Evolutionary conservation across 2,113 vertebrate genomes (phyloP).

Genomic region (Peromyscus leucopus): DNA sequence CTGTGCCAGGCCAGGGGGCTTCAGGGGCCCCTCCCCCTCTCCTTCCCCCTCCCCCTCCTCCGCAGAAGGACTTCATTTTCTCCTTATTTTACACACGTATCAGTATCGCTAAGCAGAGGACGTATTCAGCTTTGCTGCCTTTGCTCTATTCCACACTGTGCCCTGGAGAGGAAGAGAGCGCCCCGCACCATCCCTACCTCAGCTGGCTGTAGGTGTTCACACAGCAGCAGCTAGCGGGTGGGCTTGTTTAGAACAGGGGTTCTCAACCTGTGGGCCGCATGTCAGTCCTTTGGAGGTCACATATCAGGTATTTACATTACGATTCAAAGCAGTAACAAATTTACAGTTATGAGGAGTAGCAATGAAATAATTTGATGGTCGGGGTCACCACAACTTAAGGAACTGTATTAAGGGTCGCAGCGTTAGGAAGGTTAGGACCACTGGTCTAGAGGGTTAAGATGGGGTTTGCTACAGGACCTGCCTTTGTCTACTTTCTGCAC

Average conservation of each 20-base stretch:
- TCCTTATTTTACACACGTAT: conserved; percentile 9
- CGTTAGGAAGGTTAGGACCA: neutral
- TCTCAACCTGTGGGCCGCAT: neutral
- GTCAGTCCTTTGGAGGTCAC: neutral
- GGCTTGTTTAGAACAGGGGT: neutral
- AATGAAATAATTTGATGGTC: neutral
- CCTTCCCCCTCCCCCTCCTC: neutral
- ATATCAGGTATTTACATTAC: neutral
- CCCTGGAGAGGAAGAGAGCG: neutral
- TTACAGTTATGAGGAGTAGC: neutral
- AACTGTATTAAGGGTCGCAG: neutral
- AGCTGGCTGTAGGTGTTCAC: neutral
- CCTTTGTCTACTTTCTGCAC: conserved; percentile 41
- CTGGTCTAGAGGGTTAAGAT: neutral
- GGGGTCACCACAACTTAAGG: neutral
- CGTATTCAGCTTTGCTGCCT: neutral
- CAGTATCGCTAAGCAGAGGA: neutral
- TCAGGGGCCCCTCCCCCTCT: neutral
- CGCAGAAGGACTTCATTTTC: neutral
- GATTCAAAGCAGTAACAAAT: neutral
- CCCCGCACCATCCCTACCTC: neutral
- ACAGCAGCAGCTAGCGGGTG: conserved; percentile 30
- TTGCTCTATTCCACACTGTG: neutral
- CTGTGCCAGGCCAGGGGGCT: neutral
- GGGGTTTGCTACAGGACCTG: neutral